Evolutionary conservation across 2,797 vertebrate species (phyloP), one percentile per base, ranked within the genome.

Genomic region (Parauchenoglanis ngamensis): DNA sequence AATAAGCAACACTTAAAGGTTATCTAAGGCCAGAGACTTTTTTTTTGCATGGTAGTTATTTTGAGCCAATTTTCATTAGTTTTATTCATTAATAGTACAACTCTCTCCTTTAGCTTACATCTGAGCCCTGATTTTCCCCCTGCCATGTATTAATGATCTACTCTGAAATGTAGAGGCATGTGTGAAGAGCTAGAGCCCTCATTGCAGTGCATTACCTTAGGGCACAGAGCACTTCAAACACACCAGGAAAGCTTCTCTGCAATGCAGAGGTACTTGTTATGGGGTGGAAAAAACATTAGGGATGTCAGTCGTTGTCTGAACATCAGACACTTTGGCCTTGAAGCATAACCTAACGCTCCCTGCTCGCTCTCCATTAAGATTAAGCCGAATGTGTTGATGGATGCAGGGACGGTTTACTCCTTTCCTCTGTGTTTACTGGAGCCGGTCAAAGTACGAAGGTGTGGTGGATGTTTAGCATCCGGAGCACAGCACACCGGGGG

Each of bases 221-320:
- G 91, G 90, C 89, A 90, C 68, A 84, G 76, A 77, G 89, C 65
- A 88, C 84, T 89, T 92, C 89, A 90, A 89, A 92, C 89, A 88
- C 73, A 90, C 86, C 76, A 87, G 88, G 79, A 86, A 84, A 90
- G 81, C 88, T 85, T 83, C 87, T 88, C 89, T 57, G 78, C 81
- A 86, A 88, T 90, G 89, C 89, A 82, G 87, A 86, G 86, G 78
- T 86, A 85, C 87, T 91, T 88, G 77, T 92, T 91, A 91, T 70
- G 82, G 77, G 49, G 86, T 70, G 65, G 84, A 87, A 68, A 81
- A 88, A 89, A 89, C 88, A 91, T 88, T 88, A 90, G 75, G 85
- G 84, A 87, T 85, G 90, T 90, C 85, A 88, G 87, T 81, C 75
- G 83, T 86, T 86, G 87, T 87, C 85, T 87, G 68, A 65, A 78